Conservation (phyloP, 2,888 invertebrate species). For the Thecocarcelia acutangulata region DNA sequence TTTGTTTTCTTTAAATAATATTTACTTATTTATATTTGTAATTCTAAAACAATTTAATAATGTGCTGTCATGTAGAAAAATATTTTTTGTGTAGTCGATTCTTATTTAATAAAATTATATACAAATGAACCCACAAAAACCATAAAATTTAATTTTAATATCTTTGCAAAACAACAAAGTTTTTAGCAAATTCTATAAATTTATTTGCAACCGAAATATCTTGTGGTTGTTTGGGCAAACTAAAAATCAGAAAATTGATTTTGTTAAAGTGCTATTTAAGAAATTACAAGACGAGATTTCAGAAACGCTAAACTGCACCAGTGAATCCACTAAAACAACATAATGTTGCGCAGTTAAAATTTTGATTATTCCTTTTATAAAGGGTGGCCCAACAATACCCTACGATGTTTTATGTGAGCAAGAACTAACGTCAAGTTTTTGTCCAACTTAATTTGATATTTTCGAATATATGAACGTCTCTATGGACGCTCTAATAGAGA, state of each 20-base stretch:
- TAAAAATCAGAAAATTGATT: not conserved
- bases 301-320: too few species aligned
- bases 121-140: constrained; percentile 32
- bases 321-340: not conserved
- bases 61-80: constrained; percentile 16
- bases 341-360: not conserved
- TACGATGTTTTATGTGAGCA: too few species aligned
- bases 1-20: not conserved
- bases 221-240: constrained; percentile 15
- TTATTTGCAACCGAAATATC: constrained; percentile 38
- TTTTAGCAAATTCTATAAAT: constrained; percentile 39
- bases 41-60: constrained; percentile 27
- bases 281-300: too few species aligned
- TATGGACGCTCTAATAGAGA: too few species aligned
- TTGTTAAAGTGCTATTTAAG: too few species aligned
- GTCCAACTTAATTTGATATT: too few species aligned
- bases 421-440: too few species aligned
- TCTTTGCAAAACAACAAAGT: constrained; percentile 30
- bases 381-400: too few species aligned
- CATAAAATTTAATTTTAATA: constrained; percentile 38
- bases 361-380: not conserved
- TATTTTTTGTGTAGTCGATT: not conserved
- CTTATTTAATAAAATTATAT: not conserved
- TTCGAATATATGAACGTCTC: too few species aligned
- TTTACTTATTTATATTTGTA: constrained; percentile 3